Percentiles rank a stretch among this genome's conserved stretches.
phyloP scores from a whole-genome alignment of 2,888 invertebrate genomes.

The Hipparchia sbordonii region DNA sequence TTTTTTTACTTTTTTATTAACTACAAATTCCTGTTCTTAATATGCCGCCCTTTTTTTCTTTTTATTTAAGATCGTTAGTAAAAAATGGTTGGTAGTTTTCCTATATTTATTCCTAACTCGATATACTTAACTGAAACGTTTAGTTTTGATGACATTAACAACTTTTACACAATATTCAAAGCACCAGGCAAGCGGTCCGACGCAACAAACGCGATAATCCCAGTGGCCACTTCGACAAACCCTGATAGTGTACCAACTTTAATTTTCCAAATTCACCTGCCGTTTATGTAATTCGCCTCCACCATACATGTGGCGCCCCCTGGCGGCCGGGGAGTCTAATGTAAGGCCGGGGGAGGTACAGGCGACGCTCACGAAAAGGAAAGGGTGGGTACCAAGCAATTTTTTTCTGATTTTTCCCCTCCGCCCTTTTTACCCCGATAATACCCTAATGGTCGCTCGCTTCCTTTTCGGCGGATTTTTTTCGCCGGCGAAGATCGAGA shows the following conservation, averaged over 20 bases:
- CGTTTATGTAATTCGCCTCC: slow-evolving; percentile 73
- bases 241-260: slow-evolving; percentile 66
- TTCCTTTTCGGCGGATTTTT: slow-evolving; percentile 79
- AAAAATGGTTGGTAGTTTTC: too few relatives aligned
- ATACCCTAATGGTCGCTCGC: slow-evolving; percentile 82
- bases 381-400: slow-evolving; percentile 78
- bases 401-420: slow-evolving; percentile 79
- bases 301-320: slow-evolving; percentile 68
- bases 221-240: slow-evolving; percentile 49
- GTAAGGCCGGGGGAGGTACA: slow-evolving; percentile 66
- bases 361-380: slow-evolving; percentile 79
- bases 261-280: slow-evolving; percentile 81
- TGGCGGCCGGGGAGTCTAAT: slow-evolving; percentile 65
- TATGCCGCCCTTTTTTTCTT: too few relatives aligned
- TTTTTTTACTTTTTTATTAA: too few relatives aligned
- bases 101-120: not conserved
- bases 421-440: slow-evolving; percentile 75
- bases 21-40: too few relatives aligned
- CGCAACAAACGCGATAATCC: slow-evolving; percentile 43
- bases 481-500: slow-evolving; percentile 72
- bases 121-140: not conserved
- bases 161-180: slow-evolving; percentile 23
- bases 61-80: too few relatives aligned
- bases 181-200: slow-evolving; percentile 35
- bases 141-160: slow-evolving; percentile 28